Percentiles rank a stretch among this genome's conserved stretches.
phyloP scores from a whole-genome alignment of 1,140 invertebrate genomes.

The Acromyrmex charruanus region DNA sequence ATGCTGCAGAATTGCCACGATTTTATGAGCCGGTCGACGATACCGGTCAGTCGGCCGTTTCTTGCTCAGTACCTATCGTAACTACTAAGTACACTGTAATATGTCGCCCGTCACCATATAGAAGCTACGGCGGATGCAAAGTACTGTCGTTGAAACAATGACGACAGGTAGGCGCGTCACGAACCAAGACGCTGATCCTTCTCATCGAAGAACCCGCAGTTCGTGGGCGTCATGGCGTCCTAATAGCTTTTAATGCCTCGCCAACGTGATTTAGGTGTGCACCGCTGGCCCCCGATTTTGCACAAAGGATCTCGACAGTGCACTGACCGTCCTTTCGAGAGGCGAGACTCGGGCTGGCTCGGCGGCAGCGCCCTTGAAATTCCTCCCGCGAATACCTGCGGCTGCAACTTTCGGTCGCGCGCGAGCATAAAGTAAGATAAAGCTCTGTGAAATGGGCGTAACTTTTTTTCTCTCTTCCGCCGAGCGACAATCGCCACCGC shows the following conservation, averaged over 20 bases:
- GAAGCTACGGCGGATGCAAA: not conserved
- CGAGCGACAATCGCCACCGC: conserved; percentile 8
- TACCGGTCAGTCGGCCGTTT: conserved; percentile 4
- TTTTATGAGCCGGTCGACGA: conserved; percentile 41
- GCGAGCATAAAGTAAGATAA: conserved; percentile 70
- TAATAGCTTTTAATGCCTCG: conserved; percentile 32
- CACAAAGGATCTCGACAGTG: conserved; percentile 73
- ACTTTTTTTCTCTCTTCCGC: conserved; percentile 23
- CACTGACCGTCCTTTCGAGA: conserved; percentile 76
- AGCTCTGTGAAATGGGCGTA: conserved; percentile 61
- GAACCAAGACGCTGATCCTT: conserved; percentile 11
- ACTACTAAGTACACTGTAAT: not conserved
- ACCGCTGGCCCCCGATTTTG: conserved; percentile 53
- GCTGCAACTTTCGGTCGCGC: conserved; percentile 36
- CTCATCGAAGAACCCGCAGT: conserved; percentile 10
- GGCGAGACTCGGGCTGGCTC: conserved; percentile 31
- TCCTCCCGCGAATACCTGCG: conserved; percentile 68
- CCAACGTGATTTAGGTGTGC: conserved; percentile 70
- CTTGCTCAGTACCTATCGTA: not conserved
- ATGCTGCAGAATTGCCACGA: conserved; percentile 23
- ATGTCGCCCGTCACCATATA: not conserved
- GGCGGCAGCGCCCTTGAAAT: conserved; percentile 70
- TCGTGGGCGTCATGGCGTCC: conserved; percentile 64
- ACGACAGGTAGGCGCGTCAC: conserved; percentile 13
- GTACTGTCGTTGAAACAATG: conserved; percentile 49